Evolutionary conservation across 1,140 invertebrate genomes (phyloP), one percentile per base, ranked within the genome.

Genomic region (Popillia japonica): DNA sequence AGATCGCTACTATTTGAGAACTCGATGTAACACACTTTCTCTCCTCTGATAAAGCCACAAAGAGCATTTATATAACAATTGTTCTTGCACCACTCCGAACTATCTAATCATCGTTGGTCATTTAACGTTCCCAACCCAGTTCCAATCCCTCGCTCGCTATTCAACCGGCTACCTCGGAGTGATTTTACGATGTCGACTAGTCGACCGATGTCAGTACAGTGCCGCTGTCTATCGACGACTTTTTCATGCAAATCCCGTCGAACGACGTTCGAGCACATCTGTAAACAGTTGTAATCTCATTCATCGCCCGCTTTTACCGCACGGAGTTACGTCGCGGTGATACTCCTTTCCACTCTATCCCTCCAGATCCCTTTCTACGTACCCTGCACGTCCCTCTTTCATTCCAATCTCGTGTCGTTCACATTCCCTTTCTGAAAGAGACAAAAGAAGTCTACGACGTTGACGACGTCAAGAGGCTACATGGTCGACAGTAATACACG

Each of bases 211-310:
- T 55, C 48, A 55, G 48, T 17, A 55, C 17, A 68, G 61, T 20
- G 59, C 10, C 59, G 22, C 20, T 68, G 22, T 68, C 61, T 68
- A 68, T 68, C 61, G 61, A 68, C 61, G 61, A 68, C 61, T 68
- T 68, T 68, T 68, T 68, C 61, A 68, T 68, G 61, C 61, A 68
- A 68, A 68, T 68, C 61, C 11, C 20, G 7, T 17, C 61, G 22
- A 34, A 68, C 61, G 61, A 68, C 22, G 61, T 68, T 68, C 61
- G 22, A 68, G 61, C 61, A 68, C 61, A 68, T 68, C 61, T 68
- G 61, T 68, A 68, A 68, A 68, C 61, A 68, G 61, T 34, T 68
- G 61, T 68, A 68, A 68, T 68, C 61, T 68, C 61, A 68, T 68
- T 68, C 22, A 68, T 68, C 61, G 61, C 22, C 61, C 22, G 14